Conservation (phyloP, 1,140 invertebrate genomes). For the Stenopsyche tienmushanensis region DNA sequence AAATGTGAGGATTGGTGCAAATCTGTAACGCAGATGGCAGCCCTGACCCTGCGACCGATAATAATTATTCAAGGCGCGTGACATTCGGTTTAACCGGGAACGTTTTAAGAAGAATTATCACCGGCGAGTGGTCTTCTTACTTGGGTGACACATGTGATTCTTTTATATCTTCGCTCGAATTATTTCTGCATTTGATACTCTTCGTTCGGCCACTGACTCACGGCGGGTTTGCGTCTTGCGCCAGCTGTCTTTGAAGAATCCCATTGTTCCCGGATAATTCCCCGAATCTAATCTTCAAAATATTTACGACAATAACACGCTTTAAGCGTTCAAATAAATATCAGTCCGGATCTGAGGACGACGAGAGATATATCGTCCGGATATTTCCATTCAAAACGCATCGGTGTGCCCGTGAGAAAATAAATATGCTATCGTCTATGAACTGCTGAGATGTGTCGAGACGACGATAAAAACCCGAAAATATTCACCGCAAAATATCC, state of each 20-base stretch:
- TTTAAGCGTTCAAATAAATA: slow-evolving; percentile 1
- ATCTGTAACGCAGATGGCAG: no score
- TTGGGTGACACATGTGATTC: slow-evolving; percentile 28
- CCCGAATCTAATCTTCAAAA: slow-evolving; percentile 5
- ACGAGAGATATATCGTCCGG: neutral
- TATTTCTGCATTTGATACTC: slow-evolving; percentile 21
- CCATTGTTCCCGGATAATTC: slow-evolving; percentile 22
- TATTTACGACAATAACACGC: slow-evolving; percentile 16
- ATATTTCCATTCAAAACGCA: no score
- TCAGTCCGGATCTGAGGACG: neutral
- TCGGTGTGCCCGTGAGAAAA: no score
- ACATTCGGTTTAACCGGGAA: slow-evolving; percentile 18
- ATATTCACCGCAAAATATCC: no score
- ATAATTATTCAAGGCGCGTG: slow-evolving; percentile 21
- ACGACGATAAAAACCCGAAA: no score
- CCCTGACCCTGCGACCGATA: slow-evolving; percentile 14
- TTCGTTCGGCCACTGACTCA: slow-evolving; percentile 5
- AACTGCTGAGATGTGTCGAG: no score
- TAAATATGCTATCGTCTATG: no score
- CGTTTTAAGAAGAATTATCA: slow-evolving; percentile 35
- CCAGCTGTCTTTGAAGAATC: neutral
- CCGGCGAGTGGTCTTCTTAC: slow-evolving; percentile 24
- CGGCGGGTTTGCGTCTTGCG: neutral
- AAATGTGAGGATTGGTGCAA: no score
- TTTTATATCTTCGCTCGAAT: slow-evolving; percentile 13